A percentile compares a stretch with the other conserved stretches of the same genome.
Evolutionary conservation across 2,113 vertebrate species (phyloP).

Genomic region (Microcebus lehilahytsara): DNA sequence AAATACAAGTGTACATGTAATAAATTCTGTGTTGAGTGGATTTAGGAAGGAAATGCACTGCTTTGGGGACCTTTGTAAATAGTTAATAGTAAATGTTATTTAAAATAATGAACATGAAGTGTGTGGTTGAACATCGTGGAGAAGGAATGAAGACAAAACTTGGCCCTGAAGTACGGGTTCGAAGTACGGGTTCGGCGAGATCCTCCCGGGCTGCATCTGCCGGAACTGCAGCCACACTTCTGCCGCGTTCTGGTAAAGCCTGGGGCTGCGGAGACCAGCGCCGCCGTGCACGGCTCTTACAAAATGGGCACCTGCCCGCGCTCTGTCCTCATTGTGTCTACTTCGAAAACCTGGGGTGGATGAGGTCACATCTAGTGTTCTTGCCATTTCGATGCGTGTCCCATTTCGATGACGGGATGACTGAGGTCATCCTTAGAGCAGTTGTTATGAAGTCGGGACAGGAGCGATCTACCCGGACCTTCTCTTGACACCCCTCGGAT

Average conservation of each 20-base stretch:
- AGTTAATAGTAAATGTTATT: not conserved
- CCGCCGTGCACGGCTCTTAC: fast-evolving
- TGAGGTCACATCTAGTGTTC: fast-evolving
- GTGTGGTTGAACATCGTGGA: too few relatives aligned
- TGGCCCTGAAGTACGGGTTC: fast-evolving
- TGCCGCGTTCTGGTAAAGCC: fast-evolving
- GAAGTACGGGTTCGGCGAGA: fast-evolving
- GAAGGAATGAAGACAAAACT: fast-evolving
- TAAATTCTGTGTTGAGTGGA: not conserved
- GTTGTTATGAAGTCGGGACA: fast-evolving
- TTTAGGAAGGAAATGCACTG: not conserved
- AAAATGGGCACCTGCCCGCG: fast-evolving
- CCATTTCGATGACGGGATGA: fast-evolving
- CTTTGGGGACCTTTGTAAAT: not conserved
- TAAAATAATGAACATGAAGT: not conserved
- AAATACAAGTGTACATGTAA: not conserved
- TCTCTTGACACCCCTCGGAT: too few relatives aligned
- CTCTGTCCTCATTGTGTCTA: fast-evolving
- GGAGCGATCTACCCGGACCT: fast-evolving
- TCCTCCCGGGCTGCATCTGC: fast-evolving
- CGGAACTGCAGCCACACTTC: fast-evolving
- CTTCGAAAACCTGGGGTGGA: fast-evolving
- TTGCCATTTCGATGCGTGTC: not conserved
- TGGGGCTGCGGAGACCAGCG: fast-evolving
- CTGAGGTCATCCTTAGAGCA: too few relatives aligned